These are phyloP conservation scores for Yponomeuta sedellus DNA, from an alignment of 2,888 invertebrate genomes.

Conservation along the genomic window DNA sequence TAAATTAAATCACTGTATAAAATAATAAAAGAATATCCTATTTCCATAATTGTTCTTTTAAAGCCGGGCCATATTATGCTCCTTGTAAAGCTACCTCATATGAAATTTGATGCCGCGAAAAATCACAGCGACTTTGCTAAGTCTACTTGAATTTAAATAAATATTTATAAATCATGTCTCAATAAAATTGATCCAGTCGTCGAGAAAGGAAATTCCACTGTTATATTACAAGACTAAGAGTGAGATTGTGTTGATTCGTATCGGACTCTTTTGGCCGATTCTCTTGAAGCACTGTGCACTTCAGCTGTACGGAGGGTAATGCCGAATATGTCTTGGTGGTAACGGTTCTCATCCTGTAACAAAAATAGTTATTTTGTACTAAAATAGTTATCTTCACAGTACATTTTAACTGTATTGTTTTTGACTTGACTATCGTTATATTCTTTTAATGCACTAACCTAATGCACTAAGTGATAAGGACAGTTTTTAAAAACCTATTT, in stretches of 20 bases:
- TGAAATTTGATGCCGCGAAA: too few relatives aligned
- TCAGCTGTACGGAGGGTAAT: slow-evolving; percentile 92
- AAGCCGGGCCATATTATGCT: too few relatives aligned
- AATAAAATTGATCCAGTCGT: neutral
- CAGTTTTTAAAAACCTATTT: too few relatives aligned
- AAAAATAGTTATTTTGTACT: slow-evolving; percentile 8
- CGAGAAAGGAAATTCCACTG: neutral
- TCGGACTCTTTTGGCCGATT: slow-evolving; percentile 80
- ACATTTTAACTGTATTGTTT: too few relatives aligned
- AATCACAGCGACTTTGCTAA: too few relatives aligned
- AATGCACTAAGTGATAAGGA: too few relatives aligned
- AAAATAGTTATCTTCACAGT: too few relatives aligned
- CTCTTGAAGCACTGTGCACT: slow-evolving; percentile 89
- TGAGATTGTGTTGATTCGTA: slow-evolving; percentile 38
- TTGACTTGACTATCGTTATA: too few relatives aligned
- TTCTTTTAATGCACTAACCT: too few relatives aligned
- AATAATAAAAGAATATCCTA: neutral
- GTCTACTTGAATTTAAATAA: neutral
- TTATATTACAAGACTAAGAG: neutral
- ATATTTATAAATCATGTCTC: neutral
- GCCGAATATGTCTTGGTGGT: slow-evolving; percentile 97
- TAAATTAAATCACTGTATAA: neutral
- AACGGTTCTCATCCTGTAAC: slow-evolving; percentile 91
- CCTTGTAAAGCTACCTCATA: too few relatives aligned
- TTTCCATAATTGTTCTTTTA: too few relatives aligned